Evolutionary conservation across 2,797 vertebrate species (phyloP).

Genomic region (Etheostoma nigrum): DNA sequence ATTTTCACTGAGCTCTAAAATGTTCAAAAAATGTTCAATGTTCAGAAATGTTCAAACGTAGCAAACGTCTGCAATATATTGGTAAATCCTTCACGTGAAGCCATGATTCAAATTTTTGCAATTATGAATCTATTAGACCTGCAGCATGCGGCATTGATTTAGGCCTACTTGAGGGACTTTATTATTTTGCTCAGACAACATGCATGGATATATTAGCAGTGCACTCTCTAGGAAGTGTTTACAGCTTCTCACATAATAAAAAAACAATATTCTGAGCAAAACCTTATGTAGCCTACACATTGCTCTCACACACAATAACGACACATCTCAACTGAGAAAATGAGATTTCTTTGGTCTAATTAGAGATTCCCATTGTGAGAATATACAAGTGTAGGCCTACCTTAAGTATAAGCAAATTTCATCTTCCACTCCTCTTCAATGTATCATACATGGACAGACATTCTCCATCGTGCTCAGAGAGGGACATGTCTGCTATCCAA

Average conservation of each 20-base stretch:
- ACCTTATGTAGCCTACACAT: background rate
- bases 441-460: background rate
- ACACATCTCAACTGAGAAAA: no score
- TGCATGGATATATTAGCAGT: background rate
- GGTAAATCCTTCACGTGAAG: background rate
- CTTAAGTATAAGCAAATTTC: background rate
- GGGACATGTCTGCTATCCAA: background rate
- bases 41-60: no score
- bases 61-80: constrained; percentile 14
- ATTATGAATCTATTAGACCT: background rate
- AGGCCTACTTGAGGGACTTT: background rate
- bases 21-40: no score
- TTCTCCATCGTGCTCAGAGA: background rate
- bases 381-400: background rate
- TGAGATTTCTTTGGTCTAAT: background rate
- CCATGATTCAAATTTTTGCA: background rate
- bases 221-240: background rate
- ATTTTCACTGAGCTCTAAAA: background rate
- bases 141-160: constrained; percentile 11
- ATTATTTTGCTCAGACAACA: background rate
- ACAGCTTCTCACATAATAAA: background rate
- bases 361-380: background rate
- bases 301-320: background rate
- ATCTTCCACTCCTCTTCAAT: background rate
- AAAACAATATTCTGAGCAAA: background rate